Percentiles rank a stretch among this genome's conserved stretches.
Conservation (phyloP, 2,113 vertebrate species). For the Otocyon megalotis region DNA sequence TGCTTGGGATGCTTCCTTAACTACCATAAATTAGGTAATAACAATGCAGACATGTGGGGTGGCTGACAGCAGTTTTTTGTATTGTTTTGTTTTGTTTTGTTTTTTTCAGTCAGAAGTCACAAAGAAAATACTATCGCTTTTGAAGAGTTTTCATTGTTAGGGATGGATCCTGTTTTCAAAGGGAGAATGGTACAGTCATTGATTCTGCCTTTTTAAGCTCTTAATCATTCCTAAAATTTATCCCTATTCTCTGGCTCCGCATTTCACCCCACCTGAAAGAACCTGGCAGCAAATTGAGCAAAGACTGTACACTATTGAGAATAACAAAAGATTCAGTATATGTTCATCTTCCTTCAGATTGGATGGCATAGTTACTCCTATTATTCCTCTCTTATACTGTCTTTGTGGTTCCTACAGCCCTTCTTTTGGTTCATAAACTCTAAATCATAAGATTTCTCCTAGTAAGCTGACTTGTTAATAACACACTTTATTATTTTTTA, state of each 20-base stretch:
- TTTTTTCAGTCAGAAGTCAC: neutral
- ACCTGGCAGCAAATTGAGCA: neutral
- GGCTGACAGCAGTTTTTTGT: neutral
- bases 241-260: neutral
- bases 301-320: neutral
- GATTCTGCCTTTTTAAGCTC: neutral
- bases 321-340: accelerated
- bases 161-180: neutral
- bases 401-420: neutral
- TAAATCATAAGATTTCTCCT: neutral
- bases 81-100: too few species aligned
- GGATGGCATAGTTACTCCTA: neutral
- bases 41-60: neutral
- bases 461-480: neutral
- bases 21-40: neutral
- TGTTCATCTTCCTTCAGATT: neutral
- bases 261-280: neutral
- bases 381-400: neutral
- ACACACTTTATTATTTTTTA: neutral
- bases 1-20: neutral
- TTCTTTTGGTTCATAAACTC: neutral
- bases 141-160: neutral
- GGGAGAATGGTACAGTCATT: neutral
- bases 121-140: neutral
- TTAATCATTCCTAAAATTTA: neutral